Conservation (phyloP, 2,888 invertebrate species). For the Xiphydria camelus region DNA sequence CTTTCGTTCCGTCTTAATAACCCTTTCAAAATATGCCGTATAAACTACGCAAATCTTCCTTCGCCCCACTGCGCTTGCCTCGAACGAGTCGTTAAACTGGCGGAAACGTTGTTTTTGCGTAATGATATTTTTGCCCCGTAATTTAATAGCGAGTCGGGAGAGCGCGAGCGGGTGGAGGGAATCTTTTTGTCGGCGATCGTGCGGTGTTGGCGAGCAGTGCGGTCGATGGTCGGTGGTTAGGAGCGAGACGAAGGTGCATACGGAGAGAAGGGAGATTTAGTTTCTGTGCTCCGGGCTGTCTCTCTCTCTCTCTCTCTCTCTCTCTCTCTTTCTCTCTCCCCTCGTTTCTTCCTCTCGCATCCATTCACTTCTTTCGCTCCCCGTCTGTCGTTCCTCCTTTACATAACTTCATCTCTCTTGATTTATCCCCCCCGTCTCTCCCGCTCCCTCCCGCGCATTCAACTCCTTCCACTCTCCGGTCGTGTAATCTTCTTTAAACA, state of each 20-base stretch:
- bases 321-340: too few species aligned
- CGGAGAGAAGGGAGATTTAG: slow-evolving; percentile 29
- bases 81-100: not conserved
- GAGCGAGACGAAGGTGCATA: slow-evolving; percentile 14
- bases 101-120: slow-evolving; percentile 19
- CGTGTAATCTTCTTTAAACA: not conserved
- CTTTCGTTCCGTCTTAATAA: too few species aligned
- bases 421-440: not conserved
- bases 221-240: slow-evolving; percentile 23
- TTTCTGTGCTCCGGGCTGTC: slow-evolving; percentile 26
- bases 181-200: slow-evolving; percentile 16
- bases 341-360: not conserved
- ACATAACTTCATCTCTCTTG: not conserved
- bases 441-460: not conserved
- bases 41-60: too few species aligned
- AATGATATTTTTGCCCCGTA: slow-evolving; percentile 26
- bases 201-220: slow-evolving; percentile 25
- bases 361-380: not conserved
- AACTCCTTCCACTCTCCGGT: not conserved
- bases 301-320: too few species aligned
- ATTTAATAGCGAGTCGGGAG: slow-evolving; percentile 16
- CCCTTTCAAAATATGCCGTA: too few species aligned
- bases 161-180: slow-evolving; percentile 5
- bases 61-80: too few species aligned
- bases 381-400: not conserved